Percentiles rank a stretch among this genome's conserved stretches.
These are phyloP conservation scores for Spea multiplicata DNA, from an alignment of 2,113 vertebrate species.

Conservation along the genomic window DNA sequence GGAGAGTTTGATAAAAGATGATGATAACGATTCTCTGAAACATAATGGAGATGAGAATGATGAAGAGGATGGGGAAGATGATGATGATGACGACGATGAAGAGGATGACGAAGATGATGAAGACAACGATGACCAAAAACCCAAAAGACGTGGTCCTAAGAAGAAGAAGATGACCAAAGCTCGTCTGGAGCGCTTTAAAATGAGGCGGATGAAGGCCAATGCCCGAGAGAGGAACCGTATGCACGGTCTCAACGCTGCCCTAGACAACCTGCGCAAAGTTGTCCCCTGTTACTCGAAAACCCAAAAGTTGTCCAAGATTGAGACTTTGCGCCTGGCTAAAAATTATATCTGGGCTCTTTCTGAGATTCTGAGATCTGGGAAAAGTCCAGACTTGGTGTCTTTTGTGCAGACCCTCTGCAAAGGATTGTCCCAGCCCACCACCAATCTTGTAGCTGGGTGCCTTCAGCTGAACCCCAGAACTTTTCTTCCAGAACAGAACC, in stretches of 20 bases:
- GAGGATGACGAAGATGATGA: conserved; percentile 88
- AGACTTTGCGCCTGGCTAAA: conserved; percentile 93
- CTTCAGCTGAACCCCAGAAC: conserved; percentile 95
- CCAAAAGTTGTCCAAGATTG: conserved; percentile 97
- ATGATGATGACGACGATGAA: conserved; percentile 76
- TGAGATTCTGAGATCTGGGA: conserved; percentile 90
- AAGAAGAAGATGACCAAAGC: conserved; percentile 99
- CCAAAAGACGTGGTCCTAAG: conserved; percentile 92
- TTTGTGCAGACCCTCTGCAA: conserved; percentile 97
- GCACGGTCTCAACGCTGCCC: conserved; percentile 94
- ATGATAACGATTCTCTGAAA: conserved; percentile 59
- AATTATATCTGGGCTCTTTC: conserved; percentile 99
- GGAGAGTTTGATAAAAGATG: conserved; percentile 58
- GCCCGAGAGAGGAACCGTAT: conserved; percentile 95
- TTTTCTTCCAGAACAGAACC: conserved; percentile 91
- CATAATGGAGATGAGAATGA: conserved; percentile 28
- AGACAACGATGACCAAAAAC: conserved; percentile 87
- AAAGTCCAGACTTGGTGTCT: conserved; percentile 90
- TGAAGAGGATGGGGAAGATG: conserved; percentile 68
- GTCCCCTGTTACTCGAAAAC: conserved; percentile 98
- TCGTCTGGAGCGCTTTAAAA: conserved; percentile 89
- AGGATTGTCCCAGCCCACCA: conserved; percentile 96
- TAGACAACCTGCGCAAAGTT: conserved; percentile 96
- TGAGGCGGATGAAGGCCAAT: conserved; percentile 95
- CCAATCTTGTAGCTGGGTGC: conserved; percentile 94